These are phyloP conservation scores for Micoletzkya japonica DNA, from an alignment of 2,888 invertebrate species.

Conservation along the genomic window DNA sequence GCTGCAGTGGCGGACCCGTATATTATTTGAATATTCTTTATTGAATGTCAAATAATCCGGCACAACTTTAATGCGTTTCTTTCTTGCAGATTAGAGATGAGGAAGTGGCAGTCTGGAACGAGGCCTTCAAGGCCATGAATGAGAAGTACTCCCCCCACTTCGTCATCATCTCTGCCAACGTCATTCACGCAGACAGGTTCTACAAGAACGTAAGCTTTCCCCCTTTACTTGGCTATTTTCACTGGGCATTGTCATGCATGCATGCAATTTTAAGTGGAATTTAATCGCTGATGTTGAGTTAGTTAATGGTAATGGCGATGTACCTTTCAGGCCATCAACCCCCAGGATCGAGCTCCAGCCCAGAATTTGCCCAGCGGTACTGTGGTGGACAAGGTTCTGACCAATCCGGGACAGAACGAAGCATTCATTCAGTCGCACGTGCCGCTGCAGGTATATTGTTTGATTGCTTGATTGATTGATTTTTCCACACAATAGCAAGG, in stretches of 20 bases:
- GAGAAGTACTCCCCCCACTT: neutral
- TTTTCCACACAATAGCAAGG: too few species aligned
- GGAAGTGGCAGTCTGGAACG: conserved; percentile 17
- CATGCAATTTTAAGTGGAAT: too few species aligned
- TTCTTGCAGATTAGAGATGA: conserved; percentile 8
- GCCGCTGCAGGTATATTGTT: conserved; percentile 18
- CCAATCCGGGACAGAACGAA: neutral
- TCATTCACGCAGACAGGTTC: conserved; percentile 1
- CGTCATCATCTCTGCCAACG: conserved; percentile 10
- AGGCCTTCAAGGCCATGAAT: neutral
- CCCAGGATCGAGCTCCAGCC: neutral
- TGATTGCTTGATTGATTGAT: too few species aligned
- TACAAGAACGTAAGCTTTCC: neutral
- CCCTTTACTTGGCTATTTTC: neutral
- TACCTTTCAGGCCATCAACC: conserved; percentile 7
- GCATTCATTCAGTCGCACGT: conserved; percentile 17
- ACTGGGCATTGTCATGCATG: too few species aligned
- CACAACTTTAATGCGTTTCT: too few species aligned
- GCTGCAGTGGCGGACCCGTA: too few species aligned
- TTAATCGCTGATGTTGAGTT: too few species aligned
- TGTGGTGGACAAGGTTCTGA: neutral
- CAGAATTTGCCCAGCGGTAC: conserved; percentile 20
- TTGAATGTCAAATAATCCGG: too few species aligned
- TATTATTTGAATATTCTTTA: too few species aligned
- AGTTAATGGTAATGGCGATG: too few species aligned